Conservation (phyloP, 2,797 vertebrate genomes). For the Avahi laniger region DNA sequence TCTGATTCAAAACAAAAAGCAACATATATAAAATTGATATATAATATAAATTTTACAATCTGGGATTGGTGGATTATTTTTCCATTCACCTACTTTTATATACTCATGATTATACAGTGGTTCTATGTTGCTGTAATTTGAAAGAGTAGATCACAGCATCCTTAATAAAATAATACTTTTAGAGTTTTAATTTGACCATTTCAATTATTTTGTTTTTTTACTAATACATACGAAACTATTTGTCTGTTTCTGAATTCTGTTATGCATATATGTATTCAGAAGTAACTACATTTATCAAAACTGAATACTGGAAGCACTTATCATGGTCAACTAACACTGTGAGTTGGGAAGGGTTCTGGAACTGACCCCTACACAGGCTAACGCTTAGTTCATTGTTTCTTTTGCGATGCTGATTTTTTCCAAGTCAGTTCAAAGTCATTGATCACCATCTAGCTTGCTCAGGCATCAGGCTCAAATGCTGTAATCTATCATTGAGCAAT, state of each 20-base stretch:
- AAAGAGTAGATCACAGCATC: neutral
- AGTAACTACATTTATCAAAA: neutral
- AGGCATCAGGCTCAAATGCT: neutral
- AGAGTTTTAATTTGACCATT: neutral
- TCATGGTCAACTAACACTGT: neutral
- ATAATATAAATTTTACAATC: neutral
- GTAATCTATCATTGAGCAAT: neutral
- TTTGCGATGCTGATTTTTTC: conserved; percentile 6
- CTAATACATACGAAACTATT: neutral
- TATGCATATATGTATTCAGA: neutral
- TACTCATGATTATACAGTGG: neutral
- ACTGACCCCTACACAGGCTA: neutral
- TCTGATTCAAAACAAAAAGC: neutral
- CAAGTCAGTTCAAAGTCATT: neutral
- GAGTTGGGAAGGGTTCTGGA: neutral
- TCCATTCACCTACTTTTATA: neutral
- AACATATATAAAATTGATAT: neutral
- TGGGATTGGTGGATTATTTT: neutral
- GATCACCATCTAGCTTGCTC: neutral
- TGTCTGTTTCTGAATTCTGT: conserved; percentile 49
- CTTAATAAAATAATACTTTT: neutral
- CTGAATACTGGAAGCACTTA: neutral
- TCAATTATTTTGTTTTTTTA: neutral
- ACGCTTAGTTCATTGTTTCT: neutral
- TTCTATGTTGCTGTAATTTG: neutral